A percentile compares a stretch with the other conserved stretches of the same genome.
Evolutionary conservation across 2,113 vertebrate species (phyloP).

Genomic region (Sebastes fasciatus): DNA sequence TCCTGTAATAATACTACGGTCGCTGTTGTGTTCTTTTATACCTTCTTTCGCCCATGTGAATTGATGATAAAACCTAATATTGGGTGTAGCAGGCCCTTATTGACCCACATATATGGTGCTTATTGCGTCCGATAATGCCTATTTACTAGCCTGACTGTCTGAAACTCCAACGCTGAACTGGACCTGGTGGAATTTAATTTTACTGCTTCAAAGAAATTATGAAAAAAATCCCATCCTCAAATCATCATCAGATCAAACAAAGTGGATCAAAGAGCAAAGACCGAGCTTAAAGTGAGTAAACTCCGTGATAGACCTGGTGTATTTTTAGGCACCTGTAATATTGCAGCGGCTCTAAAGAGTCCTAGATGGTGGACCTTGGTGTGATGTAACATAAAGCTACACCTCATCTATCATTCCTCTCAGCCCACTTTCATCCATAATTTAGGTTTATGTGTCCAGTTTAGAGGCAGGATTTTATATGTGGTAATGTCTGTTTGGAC

Average conservation of each 20-base stretch:
- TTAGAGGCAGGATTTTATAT: not conserved
- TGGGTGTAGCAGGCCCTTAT: no score
- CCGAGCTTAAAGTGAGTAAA: not conserved
- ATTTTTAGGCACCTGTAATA: not conserved
- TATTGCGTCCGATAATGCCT: no score
- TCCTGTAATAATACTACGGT: no score
- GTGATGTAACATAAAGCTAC: constrained; percentile 23
- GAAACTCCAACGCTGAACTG: not conserved
- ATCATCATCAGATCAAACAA: not conserved
- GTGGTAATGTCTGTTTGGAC: not conserved
- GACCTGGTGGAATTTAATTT: not conserved
- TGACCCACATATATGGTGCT: no score
- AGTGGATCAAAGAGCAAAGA: not conserved
- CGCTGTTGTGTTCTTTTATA: no score
- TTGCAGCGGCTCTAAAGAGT: not conserved
- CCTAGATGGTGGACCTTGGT: constrained; percentile 3
- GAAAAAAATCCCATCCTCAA: constrained; percentile 6
- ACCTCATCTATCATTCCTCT: constrained; percentile 14
- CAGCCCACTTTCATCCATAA: constrained; percentile 12
- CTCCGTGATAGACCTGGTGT: not conserved
- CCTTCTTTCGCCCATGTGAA: no score
- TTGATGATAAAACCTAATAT: no score
- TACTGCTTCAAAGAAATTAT: not conserved
- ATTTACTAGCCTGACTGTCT: no score
- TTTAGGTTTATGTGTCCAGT: not conserved